Evolutionary conservation across 2,113 vertebrate species (phyloP).

Genomic region (Prochilodus magdalenae): DNA sequence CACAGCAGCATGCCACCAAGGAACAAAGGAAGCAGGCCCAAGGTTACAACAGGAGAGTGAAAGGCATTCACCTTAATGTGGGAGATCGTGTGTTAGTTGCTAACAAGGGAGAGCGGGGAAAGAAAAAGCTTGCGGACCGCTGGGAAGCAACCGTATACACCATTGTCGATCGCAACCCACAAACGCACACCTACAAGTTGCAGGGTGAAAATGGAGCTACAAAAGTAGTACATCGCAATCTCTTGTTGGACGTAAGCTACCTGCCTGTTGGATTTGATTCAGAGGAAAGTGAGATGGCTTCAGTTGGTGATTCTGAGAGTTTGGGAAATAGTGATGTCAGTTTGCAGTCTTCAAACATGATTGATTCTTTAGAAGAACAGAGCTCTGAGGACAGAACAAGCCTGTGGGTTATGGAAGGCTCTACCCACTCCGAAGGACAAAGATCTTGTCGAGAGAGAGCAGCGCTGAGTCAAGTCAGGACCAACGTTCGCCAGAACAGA

Average conservation of each 20-base stretch:
- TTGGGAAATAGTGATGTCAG: neutral
- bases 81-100: neutral
- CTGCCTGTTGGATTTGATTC: neutral
- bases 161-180: neutral
- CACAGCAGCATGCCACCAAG: too few relatives aligned
- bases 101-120: neutral
- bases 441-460: too few relatives aligned
- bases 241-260: conserved; percentile 26
- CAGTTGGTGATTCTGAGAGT: neutral
- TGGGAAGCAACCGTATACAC: conserved; percentile 15
- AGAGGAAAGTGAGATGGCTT: neutral
- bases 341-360: neutral
- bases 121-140: neutral
- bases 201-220: neutral
- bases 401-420: neutral
- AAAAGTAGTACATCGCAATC: conserved; percentile 21
- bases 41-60: too few relatives aligned
- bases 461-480: too few relatives aligned
- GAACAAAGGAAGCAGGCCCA: too few relatives aligned
- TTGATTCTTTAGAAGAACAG: neutral
- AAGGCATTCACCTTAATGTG: too few relatives aligned
- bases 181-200: conserved; percentile 25
- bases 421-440: too few relatives aligned
- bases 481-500: too few relatives aligned
- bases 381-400: neutral